These are phyloP conservation scores for Polypedilum pembai DNA, from an alignment of 1,140 invertebrate species.

Conservation along the genomic window DNA sequence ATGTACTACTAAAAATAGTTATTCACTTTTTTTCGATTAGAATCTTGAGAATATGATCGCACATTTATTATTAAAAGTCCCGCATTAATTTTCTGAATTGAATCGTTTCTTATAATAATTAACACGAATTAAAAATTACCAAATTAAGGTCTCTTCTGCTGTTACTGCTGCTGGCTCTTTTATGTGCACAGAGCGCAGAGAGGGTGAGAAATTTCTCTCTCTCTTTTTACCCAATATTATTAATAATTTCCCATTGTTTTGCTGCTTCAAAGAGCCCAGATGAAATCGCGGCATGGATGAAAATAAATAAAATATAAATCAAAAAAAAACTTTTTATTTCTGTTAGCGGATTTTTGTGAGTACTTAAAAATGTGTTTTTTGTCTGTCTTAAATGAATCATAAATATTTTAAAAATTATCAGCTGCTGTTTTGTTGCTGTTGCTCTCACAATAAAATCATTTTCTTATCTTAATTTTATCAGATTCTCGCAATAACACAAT, in stretches of 20 bases:
- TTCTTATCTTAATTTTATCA: too few species aligned
- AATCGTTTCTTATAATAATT: slow-evolving; percentile 24
- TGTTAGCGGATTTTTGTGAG: too few species aligned
- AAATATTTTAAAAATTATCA: too few species aligned
- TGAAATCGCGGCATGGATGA: background rate
- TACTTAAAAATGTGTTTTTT: too few species aligned
- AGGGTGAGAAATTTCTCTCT: background rate
- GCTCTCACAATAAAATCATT: too few species aligned
- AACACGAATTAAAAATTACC: slow-evolving; percentile 25
- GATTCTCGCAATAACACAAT: too few species aligned
- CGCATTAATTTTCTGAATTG: slow-evolving; percentile 25
- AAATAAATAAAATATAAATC: slow-evolving; percentile 21
- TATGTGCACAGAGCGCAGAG: background rate
- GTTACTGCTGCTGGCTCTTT: background rate
- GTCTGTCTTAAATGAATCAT: too few species aligned
- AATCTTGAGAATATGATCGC: slow-evolving; percentile 27
- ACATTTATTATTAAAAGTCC: slow-evolving; percentile 22
- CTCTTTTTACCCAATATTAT: background rate
- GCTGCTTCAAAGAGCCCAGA: background rate
- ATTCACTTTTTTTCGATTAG: background rate
- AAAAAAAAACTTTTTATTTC: background rate
- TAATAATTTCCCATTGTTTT: slow-evolving; percentile 26
- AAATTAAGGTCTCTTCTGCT: slow-evolving; percentile 10
- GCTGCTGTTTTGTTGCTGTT: too few species aligned
- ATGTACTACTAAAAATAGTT: too few species aligned